phyloP scores from a whole-genome alignment of 2,797 vertebrate genomes.

The Semotilus atromaculatus region DNA sequence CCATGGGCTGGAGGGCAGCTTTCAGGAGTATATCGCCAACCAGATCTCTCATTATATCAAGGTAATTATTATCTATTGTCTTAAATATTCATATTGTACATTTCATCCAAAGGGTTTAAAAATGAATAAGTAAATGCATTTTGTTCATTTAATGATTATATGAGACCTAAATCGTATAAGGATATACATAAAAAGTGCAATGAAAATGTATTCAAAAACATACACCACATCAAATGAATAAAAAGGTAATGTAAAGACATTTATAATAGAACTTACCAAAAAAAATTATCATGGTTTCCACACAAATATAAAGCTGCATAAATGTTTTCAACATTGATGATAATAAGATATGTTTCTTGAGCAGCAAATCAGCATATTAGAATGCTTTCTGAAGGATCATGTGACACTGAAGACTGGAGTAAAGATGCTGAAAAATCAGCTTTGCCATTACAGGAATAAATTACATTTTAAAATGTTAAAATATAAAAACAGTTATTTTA shows the following conservation, averaged over 20 bases:
- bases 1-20: conserved; percentile 93
- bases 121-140: background rate
- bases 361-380: background rate
- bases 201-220: background rate
- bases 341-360: background rate
- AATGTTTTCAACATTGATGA: background rate
- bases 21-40: conserved; percentile 87
- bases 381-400: background rate
- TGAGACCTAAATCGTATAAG: background rate
- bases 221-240: background rate
- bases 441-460: no score
- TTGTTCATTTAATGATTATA: background rate
- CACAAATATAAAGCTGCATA: background rate
- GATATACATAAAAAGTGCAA: background rate
- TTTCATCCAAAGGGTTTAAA: background rate
- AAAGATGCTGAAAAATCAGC: no score
- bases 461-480: no score
- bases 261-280: background rate
- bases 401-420: background rate
- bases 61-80: conserved; percentile 71
- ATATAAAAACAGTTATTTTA: no score
- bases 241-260: background rate
- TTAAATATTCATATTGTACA: background rate
- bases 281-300: background rate
- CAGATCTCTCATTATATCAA: conserved; percentile 89